These are phyloP conservation scores for Drosophila testacea DNA, from an alignment of 2,888 invertebrate species.

Conservation along the genomic window DNA sequence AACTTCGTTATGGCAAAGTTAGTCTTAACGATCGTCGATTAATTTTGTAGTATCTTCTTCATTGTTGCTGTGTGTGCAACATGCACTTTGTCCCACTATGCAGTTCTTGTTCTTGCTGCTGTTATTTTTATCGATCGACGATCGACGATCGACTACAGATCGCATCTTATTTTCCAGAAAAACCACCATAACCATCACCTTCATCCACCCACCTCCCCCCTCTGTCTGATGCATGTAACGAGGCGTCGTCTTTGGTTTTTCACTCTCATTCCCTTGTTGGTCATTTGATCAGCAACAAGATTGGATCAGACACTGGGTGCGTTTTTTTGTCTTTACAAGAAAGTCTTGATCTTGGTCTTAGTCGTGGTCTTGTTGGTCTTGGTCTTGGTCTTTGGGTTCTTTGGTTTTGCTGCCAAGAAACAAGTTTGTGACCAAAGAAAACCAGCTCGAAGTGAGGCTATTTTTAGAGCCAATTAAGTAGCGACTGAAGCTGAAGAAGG, in stretches of 20 bases:
- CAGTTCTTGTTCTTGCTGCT: slow-evolving; percentile 26
- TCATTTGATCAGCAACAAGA: slow-evolving; percentile 45
- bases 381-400: slow-evolving; percentile 2
- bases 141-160: slow-evolving; percentile 22
- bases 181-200: slow-evolving; percentile 5
- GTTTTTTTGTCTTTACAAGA: slow-evolving; percentile 43
- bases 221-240: background rate
- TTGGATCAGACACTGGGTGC: slow-evolving; percentile 25
- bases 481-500: slow-evolving; percentile 28
- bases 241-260: slow-evolving; percentile 47
- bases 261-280: slow-evolving; percentile 61
- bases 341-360: slow-evolving; percentile 34
- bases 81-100: slow-evolving; percentile 49
- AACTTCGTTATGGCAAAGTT: background rate
- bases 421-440: slow-evolving; percentile 32
- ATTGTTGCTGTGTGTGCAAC: slow-evolving; percentile 21
- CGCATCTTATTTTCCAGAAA: slow-evolving; percentile 47
- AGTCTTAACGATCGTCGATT: slow-evolving; percentile 31
- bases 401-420: slow-evolving; percentile 18
- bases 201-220: slow-evolving; percentile 13
- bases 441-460: slow-evolving; percentile 61
- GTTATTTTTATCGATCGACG: slow-evolving; percentile 44
- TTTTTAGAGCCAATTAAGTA: slow-evolving; percentile 77
- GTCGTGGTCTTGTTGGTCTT: slow-evolving; percentile 25
- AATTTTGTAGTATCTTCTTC: slow-evolving; percentile 13